A percentile compares a stretch with the other conserved stretches of the same genome.
phyloP scores from a whole-genome alignment of 2,888 invertebrate genomes.

The Cerceris rybyensis region DNA sequence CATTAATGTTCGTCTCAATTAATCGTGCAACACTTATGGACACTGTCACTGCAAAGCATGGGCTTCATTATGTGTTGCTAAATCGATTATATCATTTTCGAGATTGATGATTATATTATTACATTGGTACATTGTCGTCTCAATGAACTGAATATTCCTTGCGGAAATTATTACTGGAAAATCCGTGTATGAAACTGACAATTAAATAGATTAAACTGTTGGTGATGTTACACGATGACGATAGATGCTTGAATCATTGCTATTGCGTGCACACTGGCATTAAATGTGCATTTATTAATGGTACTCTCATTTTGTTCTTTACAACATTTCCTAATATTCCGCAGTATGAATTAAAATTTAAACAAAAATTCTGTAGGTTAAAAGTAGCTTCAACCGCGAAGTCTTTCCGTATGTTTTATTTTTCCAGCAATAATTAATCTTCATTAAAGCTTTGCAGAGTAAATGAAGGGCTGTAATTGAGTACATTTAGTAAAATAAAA shows the following conservation, averaged over 20 bases:
- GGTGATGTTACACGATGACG: too few species aligned
- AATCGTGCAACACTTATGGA: conserved; percentile 21
- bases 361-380: neutral
- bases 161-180: too few species aligned
- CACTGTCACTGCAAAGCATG: conserved; percentile 24
- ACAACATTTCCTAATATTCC: neutral
- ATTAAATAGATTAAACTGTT: neutral
- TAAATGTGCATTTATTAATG: neutral
- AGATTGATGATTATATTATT: too few species aligned
- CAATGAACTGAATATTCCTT: neutral
- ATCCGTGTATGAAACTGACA: neutral
- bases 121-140: too few species aligned
- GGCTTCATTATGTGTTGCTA: neutral
- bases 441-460: too few species aligned
- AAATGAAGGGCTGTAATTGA: too few species aligned
- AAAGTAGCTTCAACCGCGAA: neutral
- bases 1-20: conserved; percentile 15
- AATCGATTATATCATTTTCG: neutral
- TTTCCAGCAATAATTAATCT: too few species aligned
- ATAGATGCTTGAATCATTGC: too few species aligned
- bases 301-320: neutral
- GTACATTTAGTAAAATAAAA: too few species aligned
- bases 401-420: too few species aligned
- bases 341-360: neutral
- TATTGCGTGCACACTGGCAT: too few species aligned